Conservation (phyloP, 2,888 invertebrate genomes). For the Tipula confusa region DNA sequence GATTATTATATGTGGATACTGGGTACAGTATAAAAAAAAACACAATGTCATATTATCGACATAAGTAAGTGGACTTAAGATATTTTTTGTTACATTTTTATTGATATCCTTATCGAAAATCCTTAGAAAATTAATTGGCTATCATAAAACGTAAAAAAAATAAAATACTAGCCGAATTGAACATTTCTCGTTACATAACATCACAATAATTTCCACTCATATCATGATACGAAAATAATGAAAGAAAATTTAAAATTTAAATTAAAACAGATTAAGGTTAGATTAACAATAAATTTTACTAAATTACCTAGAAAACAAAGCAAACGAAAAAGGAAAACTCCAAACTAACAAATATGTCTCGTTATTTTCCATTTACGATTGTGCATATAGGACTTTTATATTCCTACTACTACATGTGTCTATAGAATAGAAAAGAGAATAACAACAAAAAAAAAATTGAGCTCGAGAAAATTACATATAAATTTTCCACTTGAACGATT, state of each 20-base stretch:
- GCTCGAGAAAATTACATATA: background rate
- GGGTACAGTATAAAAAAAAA: background rate
- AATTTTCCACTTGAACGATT: background rate
- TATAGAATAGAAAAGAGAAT: background rate
- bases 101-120: constrained; percentile 8
- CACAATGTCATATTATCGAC: constrained; percentile 13
- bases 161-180: background rate
- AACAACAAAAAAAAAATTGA: background rate
- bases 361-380: background rate
- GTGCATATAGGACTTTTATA: background rate
- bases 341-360: constrained; percentile 13
- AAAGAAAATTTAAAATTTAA: background rate
- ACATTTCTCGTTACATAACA: background rate
- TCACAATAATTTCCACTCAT: background rate
- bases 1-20: no score
- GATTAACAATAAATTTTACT: constrained; percentile 20
- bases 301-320: background rate
- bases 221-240: background rate
- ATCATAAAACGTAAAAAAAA: no score
- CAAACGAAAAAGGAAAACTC: background rate
- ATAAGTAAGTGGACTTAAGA: background rate
- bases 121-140: constrained; percentile 1
- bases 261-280: constrained; percentile 16
- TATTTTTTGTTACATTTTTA: background rate
- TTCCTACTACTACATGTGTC: background rate